Conservation (phyloP, 2,113 vertebrate species). For the Sapayoa aenigma region DNA sequence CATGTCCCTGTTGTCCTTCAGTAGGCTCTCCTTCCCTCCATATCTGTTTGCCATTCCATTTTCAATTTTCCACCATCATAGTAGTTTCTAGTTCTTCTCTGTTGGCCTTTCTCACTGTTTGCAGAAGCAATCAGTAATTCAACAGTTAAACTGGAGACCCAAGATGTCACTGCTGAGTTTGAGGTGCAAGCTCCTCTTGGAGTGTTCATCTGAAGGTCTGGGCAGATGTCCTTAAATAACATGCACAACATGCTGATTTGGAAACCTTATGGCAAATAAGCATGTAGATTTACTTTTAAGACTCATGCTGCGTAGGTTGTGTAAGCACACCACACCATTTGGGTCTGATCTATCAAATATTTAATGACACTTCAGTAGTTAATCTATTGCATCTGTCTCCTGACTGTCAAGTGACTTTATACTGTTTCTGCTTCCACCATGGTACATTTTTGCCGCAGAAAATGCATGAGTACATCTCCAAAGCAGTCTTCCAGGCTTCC, state of each 20-base stretch:
- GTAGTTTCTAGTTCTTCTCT: background rate
- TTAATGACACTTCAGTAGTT: background rate
- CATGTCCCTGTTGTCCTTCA: rapidly evolving
- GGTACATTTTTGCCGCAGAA: background rate
- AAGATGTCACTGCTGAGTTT: background rate
- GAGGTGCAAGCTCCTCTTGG: background rate
- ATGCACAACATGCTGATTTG: background rate
- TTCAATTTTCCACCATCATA: background rate
- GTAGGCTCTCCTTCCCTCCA: background rate
- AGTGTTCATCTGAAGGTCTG: background rate
- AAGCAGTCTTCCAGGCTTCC: background rate
- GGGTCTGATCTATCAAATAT: background rate
- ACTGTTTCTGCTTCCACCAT: background rate
- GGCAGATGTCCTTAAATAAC: background rate
- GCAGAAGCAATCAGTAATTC: background rate
- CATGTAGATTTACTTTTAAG: background rate
- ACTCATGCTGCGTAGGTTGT: background rate
- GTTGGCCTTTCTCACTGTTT: background rate
- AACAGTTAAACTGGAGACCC: background rate
- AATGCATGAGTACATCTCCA: background rate
- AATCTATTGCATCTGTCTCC: background rate
- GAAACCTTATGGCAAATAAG: background rate
- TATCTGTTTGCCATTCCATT: background rate
- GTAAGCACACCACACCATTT: background rate
- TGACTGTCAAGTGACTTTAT: background rate